These are phyloP conservation scores for Ramazzottius varieornatus DNA, from an alignment of 2,888 invertebrate genomes.

Conservation along the genomic window DNA sequence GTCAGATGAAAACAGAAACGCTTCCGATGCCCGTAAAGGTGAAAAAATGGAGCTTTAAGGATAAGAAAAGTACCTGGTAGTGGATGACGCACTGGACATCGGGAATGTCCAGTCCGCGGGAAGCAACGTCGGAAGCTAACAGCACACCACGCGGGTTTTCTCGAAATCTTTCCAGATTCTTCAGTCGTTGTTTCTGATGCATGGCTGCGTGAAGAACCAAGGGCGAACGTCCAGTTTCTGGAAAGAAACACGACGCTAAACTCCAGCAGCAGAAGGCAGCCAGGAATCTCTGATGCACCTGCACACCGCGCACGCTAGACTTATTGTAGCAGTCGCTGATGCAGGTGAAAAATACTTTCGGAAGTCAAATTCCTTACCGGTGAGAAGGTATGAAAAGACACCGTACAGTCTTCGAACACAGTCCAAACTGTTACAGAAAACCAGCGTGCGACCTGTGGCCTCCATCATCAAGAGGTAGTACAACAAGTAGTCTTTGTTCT, in stretches of 20 bases:
- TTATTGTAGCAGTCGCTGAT: no score
- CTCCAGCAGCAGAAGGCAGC: conserved; percentile 6
- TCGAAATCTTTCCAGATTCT: conserved; percentile 59
- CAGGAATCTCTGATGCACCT: no score
- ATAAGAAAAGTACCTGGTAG: conserved; percentile 87
- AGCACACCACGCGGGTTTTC: conserved; percentile 44
- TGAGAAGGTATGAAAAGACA: conserved; percentile 35
- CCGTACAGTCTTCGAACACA: conserved; percentile 47
- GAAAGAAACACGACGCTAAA: not conserved
- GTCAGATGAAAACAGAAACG: no score
- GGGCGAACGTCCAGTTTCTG: conserved; percentile 34
- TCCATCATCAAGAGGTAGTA: conserved; percentile 60
- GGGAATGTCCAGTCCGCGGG: conserved; percentile 80
- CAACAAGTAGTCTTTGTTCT: conserved; percentile 48
- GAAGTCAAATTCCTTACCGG: no score
- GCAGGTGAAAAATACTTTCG: no score
- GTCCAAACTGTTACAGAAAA: conserved; percentile 56
- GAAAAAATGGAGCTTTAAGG: no score
- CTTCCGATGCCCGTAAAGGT: no score
- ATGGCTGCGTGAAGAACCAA: conserved; percentile 38
- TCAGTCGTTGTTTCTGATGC: conserved; percentile 73
- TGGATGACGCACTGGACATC: conserved; percentile 79
- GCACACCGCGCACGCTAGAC: no score
- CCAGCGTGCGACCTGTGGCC: conserved; percentile 69
- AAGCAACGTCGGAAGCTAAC: conserved; percentile 81